These are phyloP conservation scores for Peromyscus polionotus DNA, from an alignment of 2,113 vertebrate species.

Conservation along the genomic window DNA sequence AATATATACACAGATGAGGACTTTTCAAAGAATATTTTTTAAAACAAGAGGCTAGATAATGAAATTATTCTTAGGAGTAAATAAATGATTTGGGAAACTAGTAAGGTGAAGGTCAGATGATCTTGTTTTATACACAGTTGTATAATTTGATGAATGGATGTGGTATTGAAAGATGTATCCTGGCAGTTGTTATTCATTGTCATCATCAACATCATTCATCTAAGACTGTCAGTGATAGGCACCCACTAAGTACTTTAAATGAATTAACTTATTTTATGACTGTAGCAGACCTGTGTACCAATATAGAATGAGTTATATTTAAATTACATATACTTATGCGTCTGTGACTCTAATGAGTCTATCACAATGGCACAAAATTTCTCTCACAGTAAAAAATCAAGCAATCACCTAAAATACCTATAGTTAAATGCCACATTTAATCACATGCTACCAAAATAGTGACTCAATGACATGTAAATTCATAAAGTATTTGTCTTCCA, in stretches of 20 bases:
- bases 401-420: conserved; percentile 55
- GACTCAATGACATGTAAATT: conserved; percentile 30
- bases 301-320: conserved; percentile 10
- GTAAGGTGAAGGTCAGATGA: not conserved
- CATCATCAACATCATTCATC: not conserved
- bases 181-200: not conserved
- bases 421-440: conserved; percentile 14
- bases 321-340: conserved; percentile 59
- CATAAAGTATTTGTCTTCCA: not conserved
- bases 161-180: not conserved
- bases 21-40: not conserved
- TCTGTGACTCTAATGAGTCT: conserved; percentile 44
- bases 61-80: not conserved
- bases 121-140: not conserved
- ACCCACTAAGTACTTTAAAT: not conserved
- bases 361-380: conserved; percentile 45
- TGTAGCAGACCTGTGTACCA: not conserved
- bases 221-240: not conserved
- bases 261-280: conserved; percentile 13
- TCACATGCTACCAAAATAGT: conserved; percentile 7
- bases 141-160: not conserved
- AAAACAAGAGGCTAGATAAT: not conserved
- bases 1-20: not conserved
- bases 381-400: conserved; percentile 45
- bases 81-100: not conserved